Evolutionary conservation across 2,888 invertebrate species (phyloP), one percentile per base, ranked within the genome.

Genomic region (Drosophila crucigera): DNA sequence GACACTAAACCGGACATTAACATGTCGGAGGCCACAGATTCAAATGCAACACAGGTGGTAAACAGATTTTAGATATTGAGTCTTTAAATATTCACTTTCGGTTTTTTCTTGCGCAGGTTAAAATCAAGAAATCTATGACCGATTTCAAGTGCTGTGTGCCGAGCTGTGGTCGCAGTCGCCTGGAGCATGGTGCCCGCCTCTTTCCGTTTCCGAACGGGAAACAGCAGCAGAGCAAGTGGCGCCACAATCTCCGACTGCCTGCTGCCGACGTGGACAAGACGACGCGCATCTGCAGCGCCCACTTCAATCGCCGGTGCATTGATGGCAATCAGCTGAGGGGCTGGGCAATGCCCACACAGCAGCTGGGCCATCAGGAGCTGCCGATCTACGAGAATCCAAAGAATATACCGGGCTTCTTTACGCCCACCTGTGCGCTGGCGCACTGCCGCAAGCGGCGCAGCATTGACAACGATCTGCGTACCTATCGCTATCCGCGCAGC

Each of bases 251-350:
- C 2, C 82, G 78, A n/a, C 70, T 92, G n/a, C 65, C 76, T 0
- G 59, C 79, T 1, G 50, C 62, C 1, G 82, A 79, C 3, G 70
- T 83, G 19, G 71, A 85, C 14, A 73, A 74, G 4, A 63, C 69
- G 30, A 76, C 84, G 5, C 81, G 83, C 22, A 80, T 92, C 5
- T 92, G 92, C 68, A 91, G 89, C 53, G 68, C 80, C 0, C 92
- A 92, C 63, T 92, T 92, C 25, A 91, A 91, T 59, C 87, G 91
- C 14, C 91, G 92, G 6, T 92, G 92, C 71, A 79, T 91, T 5
- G 91, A 91, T 16, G 91, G 89, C n/a, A 92, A 90, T 47, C 73
- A 83, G 14, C 60, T 92, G 11, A 75, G 90, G 1, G 39, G 82
- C 10, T 92, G 92, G 92, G 91, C 92, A 1, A 82, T 92, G 58